A percentile compares a stretch with the other conserved stretches of the same genome.
Conservation (phyloP, 2,113 vertebrate genomes). For the Archocentrus centrarchus region DNA sequence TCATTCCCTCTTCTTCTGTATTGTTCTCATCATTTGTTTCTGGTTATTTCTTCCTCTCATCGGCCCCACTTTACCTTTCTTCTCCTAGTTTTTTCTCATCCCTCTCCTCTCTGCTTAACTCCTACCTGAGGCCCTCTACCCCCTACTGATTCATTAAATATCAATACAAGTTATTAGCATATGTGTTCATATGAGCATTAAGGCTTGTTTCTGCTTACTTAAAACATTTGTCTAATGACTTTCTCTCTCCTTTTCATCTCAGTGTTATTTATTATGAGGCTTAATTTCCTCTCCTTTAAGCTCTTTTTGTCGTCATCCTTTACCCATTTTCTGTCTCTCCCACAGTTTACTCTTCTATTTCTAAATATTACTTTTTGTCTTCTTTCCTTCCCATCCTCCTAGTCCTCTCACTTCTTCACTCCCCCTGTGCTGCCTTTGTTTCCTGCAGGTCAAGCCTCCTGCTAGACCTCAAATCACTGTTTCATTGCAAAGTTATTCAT, state of each 20-base stretch:
- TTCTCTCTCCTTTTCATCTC: conserved; percentile 1
- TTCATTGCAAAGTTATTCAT: conserved; percentile 35
- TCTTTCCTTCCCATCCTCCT: neutral
- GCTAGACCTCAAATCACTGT: conserved; percentile 2
- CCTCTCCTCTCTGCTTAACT: neutral
- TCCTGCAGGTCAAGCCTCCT: neutral
- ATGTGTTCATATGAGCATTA: neutral
- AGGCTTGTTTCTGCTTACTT: neutral
- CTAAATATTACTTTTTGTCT: neutral
- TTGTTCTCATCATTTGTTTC: no score
- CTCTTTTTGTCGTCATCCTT: neutral
- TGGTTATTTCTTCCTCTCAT: neutral
- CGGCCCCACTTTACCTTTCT: neutral
- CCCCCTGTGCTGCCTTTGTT: neutral
- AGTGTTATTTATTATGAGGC: neutral
- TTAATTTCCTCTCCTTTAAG: neutral
- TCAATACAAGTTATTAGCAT: conserved; percentile 10
- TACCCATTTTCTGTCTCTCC: neutral
- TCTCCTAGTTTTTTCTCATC: neutral
- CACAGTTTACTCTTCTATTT: neutral
- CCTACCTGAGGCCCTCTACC: neutral
- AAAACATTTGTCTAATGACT: conserved; percentile 8
- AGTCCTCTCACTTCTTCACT: neutral
- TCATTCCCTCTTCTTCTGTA: neutral
- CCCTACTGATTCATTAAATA: conserved; percentile 44